Evolutionary conservation across 2,797 vertebrate species (phyloP).

Genomic region (Gambelia wislizenii): DNA sequence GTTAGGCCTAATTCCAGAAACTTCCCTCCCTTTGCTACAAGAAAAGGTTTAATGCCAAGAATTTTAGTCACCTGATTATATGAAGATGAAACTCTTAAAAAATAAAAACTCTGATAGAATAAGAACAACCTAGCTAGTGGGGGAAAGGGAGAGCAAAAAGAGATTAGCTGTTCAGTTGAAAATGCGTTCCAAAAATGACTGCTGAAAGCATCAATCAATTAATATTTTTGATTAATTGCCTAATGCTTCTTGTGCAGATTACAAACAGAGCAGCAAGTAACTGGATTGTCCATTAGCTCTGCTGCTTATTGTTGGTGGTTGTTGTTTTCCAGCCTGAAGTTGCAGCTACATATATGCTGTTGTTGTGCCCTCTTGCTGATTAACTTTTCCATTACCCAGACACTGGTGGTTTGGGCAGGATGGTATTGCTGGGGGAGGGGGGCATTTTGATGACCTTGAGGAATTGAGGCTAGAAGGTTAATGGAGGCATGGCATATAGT

Average conservation of each 20-base stretch:
- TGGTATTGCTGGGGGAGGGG: no score
- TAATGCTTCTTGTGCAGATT: background rate
- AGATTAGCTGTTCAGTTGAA: conserved; percentile 16
- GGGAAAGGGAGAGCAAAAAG: background rate
- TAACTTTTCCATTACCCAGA: no score
- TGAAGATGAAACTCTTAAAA: background rate
- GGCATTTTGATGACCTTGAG: no score
- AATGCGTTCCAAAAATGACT: background rate
- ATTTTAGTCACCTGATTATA: background rate
- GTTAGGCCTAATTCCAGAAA: background rate
- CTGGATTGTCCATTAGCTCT: background rate
- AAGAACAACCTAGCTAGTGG: background rate
- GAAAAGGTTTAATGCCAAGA: no score
- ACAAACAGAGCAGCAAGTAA: background rate
- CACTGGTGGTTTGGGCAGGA: no score
- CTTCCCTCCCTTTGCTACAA: background rate
- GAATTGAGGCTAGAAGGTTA: no score
- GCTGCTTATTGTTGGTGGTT: background rate
- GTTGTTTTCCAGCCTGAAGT: background rate
- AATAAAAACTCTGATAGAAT: background rate
- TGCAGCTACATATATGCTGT: background rate
- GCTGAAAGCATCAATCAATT: conserved; percentile 7
- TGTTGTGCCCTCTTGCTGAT: background rate
- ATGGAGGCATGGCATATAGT: no score
- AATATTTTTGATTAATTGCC: conserved; percentile 17